Conservation (phyloP, 2,113 vertebrate species). For the Cyprinodon brontotheroides region DNA sequence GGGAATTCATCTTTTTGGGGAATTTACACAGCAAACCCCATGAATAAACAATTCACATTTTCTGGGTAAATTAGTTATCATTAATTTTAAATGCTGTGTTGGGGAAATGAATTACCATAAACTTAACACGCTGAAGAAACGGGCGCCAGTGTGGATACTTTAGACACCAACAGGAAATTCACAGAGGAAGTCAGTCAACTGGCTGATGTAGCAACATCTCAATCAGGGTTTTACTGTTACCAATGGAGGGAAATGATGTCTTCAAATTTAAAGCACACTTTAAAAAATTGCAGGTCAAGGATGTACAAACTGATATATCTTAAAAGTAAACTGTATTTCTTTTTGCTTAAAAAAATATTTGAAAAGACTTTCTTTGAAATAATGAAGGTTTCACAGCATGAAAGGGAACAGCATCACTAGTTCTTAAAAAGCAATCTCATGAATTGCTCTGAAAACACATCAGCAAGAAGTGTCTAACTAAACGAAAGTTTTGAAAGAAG, state of each 20-base stretch:
- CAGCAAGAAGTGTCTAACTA: too few relatives aligned
- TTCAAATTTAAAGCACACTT: not conserved
- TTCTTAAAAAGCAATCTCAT: too few relatives aligned
- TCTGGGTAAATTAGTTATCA: constrained; percentile 77
- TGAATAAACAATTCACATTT: constrained; percentile 78
- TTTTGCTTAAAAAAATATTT: not conserved
- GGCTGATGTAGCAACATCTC: constrained; percentile 5
- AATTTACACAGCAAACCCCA: constrained; percentile 73
- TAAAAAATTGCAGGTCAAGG: not conserved
- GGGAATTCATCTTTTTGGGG: constrained; percentile 76
- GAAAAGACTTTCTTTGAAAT: too few relatives aligned
- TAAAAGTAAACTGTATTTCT: not conserved
- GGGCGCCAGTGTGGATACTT: constrained; percentile 44
- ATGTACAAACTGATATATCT: not conserved
- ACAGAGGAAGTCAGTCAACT: constrained; percentile 15
- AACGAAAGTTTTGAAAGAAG: too few relatives aligned
- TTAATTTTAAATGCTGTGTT: constrained; percentile 76
- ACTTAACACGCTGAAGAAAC: constrained; percentile 32
- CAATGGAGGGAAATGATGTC: not conserved
- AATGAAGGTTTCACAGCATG: too few relatives aligned
- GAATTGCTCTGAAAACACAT: too few relatives aligned
- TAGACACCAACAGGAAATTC: constrained; percentile 28
- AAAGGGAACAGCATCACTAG: too few relatives aligned
- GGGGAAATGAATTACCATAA: constrained; percentile 63
- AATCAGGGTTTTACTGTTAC: not conserved